A percentile compares a stretch with the other conserved stretches of the same genome.
phyloP scores from a whole-genome alignment of 2,888 invertebrate species.

The Phasia obesa region DNA sequence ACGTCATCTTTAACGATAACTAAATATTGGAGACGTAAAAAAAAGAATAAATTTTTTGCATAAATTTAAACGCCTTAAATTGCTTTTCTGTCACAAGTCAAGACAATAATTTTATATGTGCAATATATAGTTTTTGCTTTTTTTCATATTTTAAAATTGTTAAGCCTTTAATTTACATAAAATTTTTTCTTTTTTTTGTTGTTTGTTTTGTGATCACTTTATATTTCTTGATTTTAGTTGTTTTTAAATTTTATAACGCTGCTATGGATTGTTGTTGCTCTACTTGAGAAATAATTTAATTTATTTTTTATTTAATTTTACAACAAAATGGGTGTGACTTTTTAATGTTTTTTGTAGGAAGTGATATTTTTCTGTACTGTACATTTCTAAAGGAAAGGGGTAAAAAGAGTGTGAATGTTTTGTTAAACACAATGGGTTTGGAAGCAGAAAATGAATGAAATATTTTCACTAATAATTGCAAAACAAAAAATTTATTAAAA shows the following conservation, averaged over 20 bases:
- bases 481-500: too few species aligned
- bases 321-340: slow-evolving; percentile 39
- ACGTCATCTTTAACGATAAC: not conserved
- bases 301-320: slow-evolving; percentile 17
- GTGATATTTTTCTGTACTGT: slow-evolving; percentile 21
- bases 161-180: slow-evolving; percentile 33
- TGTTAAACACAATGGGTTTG: not conserved
- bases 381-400: not conserved
- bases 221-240: not conserved
- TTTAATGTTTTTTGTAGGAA: slow-evolving; percentile 25
- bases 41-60: not conserved
- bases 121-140: not conserved
- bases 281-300: slow-evolving; percentile 20
- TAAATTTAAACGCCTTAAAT: slow-evolving; percentile 31
- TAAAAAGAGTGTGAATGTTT: not conserved
- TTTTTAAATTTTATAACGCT: slow-evolving; percentile 29
- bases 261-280: not conserved
- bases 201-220: not conserved
- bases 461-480: not conserved
- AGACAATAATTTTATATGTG: slow-evolving; percentile 14
- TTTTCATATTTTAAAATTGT: slow-evolving; percentile 19
- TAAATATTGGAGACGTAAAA: not conserved
- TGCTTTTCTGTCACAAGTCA: not conserved
- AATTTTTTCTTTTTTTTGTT: slow-evolving; percentile 3
- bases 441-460: not conserved